Percentiles rank a stretch among this genome's conserved stretches.
These are phyloP conservation scores for Dipodomys ordii DNA, from an alignment of 2,113 vertebrate species.

Conservation along the genomic window DNA sequence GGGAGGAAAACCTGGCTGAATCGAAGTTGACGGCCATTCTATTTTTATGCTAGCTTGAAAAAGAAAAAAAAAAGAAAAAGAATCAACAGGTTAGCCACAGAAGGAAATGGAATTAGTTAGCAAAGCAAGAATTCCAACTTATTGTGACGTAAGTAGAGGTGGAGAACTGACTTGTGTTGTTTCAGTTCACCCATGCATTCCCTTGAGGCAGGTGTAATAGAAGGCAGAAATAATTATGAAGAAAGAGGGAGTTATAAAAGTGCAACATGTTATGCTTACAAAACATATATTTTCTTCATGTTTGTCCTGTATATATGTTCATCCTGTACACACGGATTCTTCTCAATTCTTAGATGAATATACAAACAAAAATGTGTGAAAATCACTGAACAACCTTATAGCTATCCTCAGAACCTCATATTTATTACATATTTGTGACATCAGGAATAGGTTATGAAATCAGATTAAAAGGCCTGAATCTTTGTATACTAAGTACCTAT, in stretches of 20 bases:
- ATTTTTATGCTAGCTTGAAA: slow-evolving; percentile 28
- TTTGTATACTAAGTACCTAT: not conserved
- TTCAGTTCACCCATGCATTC: not conserved
- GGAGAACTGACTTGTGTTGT: not conserved
- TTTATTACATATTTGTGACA: not conserved
- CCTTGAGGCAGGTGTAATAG: not conserved
- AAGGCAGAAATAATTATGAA: not conserved
- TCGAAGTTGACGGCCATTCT: not conserved
- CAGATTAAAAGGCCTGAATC: not conserved
- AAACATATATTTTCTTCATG: not conserved
- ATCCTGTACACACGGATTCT: not conserved
- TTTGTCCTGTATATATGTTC: not conserved
- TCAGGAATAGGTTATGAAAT: slow-evolving; percentile 40
- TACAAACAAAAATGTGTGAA: not conserved
- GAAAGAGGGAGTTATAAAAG: not conserved
- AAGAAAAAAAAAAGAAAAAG: not conserved
- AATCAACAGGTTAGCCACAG: not conserved
- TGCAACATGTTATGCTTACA: not conserved
- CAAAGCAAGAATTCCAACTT: not conserved
- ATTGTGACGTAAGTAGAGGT: not conserved
- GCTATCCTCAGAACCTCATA: not conserved
- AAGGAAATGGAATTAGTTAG: slow-evolving; percentile 13
- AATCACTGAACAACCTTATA: not conserved
- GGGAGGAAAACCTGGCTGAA: slow-evolving; percentile 10
- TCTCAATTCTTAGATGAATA: not conserved